These are phyloP conservation scores for Eupithecia vulgata DNA, from an alignment of 2,888 invertebrate species.

Conservation along the genomic window DNA sequence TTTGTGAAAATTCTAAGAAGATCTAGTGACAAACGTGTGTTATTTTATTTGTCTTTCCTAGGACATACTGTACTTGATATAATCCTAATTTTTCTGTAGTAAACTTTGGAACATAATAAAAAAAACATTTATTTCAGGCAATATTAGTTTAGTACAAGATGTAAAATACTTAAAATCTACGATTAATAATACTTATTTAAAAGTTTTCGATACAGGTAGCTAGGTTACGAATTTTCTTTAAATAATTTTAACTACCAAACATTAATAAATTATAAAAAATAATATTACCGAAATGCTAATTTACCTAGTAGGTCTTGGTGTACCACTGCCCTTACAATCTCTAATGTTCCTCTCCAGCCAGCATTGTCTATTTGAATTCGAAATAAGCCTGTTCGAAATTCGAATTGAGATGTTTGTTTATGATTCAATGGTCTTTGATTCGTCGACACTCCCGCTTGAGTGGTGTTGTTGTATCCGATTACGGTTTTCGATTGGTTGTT, in stretches of 20 bases:
- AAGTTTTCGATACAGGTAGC: not conserved
- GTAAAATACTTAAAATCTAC: too few species aligned
- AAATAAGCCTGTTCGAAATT: conserved; percentile 75
- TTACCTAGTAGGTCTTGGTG: conserved; percentile 38
- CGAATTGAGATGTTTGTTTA: conserved; percentile 76
- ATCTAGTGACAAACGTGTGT: not conserved
- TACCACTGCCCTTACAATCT: conserved; percentile 53
- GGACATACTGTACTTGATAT: too few species aligned
- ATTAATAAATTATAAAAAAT: not conserved
- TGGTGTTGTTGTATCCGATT: conserved; percentile 45
- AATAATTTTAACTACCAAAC: not conserved
- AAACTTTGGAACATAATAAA: too few species aligned
- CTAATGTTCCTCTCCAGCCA: conserved; percentile 65
- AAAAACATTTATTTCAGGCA: too few species aligned
- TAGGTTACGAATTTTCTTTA: not conserved
- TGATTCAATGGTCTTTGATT: conserved; percentile 70
- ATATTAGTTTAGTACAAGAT: too few species aligned
- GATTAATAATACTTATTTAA: too few species aligned
- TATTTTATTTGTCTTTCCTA: not conserved
- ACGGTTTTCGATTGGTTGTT: conserved; percentile 35
- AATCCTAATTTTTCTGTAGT: too few species aligned
- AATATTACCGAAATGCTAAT: not conserved
- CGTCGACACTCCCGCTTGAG: conserved; percentile 49
- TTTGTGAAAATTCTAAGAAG: not conserved
- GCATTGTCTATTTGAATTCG: conserved; percentile 76